phyloP scores from a whole-genome alignment of 2,797 vertebrate species.

The Lophius americanus region DNA sequence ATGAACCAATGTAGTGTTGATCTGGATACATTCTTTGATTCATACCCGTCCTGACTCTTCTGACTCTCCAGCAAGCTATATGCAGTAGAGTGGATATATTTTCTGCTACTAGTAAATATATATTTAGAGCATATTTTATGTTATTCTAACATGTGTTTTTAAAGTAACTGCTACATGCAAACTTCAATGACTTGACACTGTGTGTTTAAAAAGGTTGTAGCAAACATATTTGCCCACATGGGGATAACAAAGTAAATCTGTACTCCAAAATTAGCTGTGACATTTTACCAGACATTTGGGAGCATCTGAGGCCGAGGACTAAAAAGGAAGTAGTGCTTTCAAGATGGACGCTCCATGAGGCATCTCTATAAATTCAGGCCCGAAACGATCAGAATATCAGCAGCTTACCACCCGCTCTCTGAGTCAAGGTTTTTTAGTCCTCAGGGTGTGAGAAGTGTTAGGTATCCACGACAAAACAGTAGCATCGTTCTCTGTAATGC shows the following conservation, averaged over 20 bases:
- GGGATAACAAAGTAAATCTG: constrained; percentile 23
- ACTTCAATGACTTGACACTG: constrained; percentile 20
- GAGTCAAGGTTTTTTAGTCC: constrained; percentile 34
- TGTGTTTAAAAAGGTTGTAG: constrained; percentile 19
- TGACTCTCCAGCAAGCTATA: constrained; percentile 11
- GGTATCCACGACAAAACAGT: constrained; percentile 52
- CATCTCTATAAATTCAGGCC: constrained; percentile 11
- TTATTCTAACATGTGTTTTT: constrained; percentile 10
- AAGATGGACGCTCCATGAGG: constrained; percentile 23
- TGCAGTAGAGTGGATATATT: constrained; percentile 1
- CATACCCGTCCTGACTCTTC: constrained; percentile 4
- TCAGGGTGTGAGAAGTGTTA: constrained; percentile 51
- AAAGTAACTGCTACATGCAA: constrained; percentile 11
- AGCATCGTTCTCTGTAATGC: constrained; percentile 40
- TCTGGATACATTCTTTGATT: constrained; percentile 5
- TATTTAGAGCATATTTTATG: background rate
- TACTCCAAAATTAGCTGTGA: constrained; percentile 26
- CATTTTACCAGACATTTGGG: constrained; percentile 4
- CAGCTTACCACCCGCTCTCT: constrained; percentile 57
- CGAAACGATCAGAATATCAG: constrained; percentile 47
- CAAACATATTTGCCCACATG: constrained; percentile 19
- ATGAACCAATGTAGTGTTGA: constrained; percentile 28
- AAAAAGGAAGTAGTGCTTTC: constrained; percentile 30
- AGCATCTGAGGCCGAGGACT: constrained; percentile 17
- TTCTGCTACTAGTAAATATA: constrained; percentile 5